Conservation (phyloP, 2,113 vertebrate species). For the Anser brachyrhynchus region DNA sequence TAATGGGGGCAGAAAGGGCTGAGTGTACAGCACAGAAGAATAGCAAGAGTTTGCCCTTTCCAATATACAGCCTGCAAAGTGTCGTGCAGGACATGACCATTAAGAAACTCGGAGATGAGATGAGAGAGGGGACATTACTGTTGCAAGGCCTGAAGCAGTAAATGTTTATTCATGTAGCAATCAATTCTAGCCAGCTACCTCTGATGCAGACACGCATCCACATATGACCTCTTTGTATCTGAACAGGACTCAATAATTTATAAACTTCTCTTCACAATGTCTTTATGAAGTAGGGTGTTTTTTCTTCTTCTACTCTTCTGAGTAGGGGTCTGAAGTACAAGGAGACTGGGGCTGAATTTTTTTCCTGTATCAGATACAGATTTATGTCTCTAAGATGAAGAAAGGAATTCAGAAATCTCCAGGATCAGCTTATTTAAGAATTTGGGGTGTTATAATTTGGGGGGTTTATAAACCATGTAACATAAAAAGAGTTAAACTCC, state of each 20-base stretch:
- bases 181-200: slow-evolving; percentile 27
- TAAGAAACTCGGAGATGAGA: neutral
- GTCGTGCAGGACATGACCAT: neutral
- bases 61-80: neutral
- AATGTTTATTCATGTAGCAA: slow-evolving; percentile 51
- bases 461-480: rapidly evolving
- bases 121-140: neutral
- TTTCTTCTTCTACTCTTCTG: neutral
- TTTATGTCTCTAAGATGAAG: neutral
- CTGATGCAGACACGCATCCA: neutral
- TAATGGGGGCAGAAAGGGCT: slow-evolving; percentile 20
- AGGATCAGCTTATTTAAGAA: neutral
- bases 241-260: slow-evolving; percentile 36
- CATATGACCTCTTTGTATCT: neutral
- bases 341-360: neutral
- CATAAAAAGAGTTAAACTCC: neutral
- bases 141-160: slow-evolving; percentile 2
- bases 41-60: neutral
- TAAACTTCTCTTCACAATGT: neutral
- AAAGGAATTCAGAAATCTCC: neutral
- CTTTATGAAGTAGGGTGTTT: neutral
- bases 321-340: neutral
- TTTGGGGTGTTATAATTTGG: neutral
- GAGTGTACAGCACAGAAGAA: neutral
- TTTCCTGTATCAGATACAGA: neutral